These are phyloP conservation scores for Melieria picta DNA, from an alignment of 2,888 invertebrate species.

Conservation along the genomic window DNA sequence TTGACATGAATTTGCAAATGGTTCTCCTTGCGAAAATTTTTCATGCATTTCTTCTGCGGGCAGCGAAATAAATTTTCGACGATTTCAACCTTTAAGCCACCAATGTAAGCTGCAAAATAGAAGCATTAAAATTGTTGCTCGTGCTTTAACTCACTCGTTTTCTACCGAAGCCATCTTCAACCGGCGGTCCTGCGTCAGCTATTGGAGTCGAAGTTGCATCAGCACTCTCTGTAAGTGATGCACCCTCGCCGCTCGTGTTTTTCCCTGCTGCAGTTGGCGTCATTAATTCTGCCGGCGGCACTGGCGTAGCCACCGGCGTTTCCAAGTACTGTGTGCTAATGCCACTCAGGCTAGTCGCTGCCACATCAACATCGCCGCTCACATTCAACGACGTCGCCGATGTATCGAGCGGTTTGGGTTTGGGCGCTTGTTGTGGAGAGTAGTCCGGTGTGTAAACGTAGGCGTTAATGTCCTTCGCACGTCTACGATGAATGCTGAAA, in stretches of 20 bases:
- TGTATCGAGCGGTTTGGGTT: slow-evolving; percentile 43
- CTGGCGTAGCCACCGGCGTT: slow-evolving; percentile 55
- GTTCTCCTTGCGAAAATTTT: slow-evolving; percentile 91
- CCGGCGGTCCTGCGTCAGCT: slow-evolving; percentile 26
- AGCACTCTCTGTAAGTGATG: slow-evolving; percentile 26
- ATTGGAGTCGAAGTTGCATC: slow-evolving; percentile 21
- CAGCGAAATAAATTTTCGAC: slow-evolving; percentile 77
- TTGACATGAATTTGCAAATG: slow-evolving; percentile 93
- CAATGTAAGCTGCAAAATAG: slow-evolving; percentile 67
- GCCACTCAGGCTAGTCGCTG: slow-evolving; percentile 30
- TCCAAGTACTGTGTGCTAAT: slow-evolving; percentile 53
- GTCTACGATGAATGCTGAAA: slow-evolving; percentile 70
- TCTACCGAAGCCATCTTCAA: slow-evolving; percentile 62
- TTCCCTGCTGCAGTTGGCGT: slow-evolving; percentile 48
- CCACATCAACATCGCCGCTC: not conserved
- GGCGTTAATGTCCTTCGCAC: slow-evolving; percentile 66
- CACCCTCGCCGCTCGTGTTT: slow-evolving; percentile 33
- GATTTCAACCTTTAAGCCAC: slow-evolving; percentile 73
- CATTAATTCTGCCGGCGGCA: slow-evolving; percentile 61
- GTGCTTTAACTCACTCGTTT: not conserved
- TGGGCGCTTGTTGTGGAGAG: slow-evolving; percentile 56
- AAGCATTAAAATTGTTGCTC: not conserved
- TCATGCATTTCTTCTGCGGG: slow-evolving; percentile 84
- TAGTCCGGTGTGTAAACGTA: slow-evolving; percentile 65
- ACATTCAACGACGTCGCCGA: slow-evolving; percentile 49